A percentile compares a stretch with the other conserved stretches of the same genome.
phyloP scores from a whole-genome alignment of 2,797 vertebrate genomes.

The Xenentodon cancila region DNA sequence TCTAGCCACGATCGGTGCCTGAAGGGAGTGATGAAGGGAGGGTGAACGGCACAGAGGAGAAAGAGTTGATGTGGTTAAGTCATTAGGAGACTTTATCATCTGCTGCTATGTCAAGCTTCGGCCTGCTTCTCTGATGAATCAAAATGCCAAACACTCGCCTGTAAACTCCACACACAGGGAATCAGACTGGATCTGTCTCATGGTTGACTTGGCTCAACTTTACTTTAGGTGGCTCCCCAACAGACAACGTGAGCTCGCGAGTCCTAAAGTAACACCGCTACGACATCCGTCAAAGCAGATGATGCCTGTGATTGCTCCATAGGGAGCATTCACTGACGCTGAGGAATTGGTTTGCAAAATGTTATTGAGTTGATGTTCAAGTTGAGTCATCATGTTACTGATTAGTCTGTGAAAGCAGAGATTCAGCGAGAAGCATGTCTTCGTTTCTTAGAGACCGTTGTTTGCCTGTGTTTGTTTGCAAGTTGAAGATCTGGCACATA shows the following conservation, averaged over 20 bases:
- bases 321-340: conserved; percentile 13
- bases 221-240: conserved; percentile 28
- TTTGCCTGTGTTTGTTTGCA: conserved; percentile 37
- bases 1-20: conserved; percentile 72
- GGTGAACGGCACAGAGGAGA: conserved; percentile 49
- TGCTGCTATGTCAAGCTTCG: conserved; percentile 52
- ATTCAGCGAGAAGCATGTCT: conserved; percentile 12
- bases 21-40: conserved; percentile 71
- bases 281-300: conserved; percentile 40
- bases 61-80: conserved; percentile 79
- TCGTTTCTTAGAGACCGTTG: conserved; percentile 37
- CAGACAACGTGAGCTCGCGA: not conserved
- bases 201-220: conserved; percentile 17
- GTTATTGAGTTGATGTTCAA: conserved; percentile 10
- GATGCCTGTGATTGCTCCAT: conserved; percentile 39
- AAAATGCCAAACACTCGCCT: conserved; percentile 37
- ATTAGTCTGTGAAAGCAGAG: conserved; percentile 41
- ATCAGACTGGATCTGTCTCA: conserved; percentile 30
- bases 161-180: conserved; percentile 27
- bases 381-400: conserved; percentile 41
- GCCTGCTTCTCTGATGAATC: conserved; percentile 68
- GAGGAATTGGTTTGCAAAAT: conserved; percentile 25
- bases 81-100: conserved; percentile 74
- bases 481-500: not conserved
- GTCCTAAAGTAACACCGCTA: too few species aligned